Evolutionary conservation across 2,797 vertebrate species (phyloP), one percentile per base, ranked within the genome.

Genomic region (Acanthis flammea): DNA sequence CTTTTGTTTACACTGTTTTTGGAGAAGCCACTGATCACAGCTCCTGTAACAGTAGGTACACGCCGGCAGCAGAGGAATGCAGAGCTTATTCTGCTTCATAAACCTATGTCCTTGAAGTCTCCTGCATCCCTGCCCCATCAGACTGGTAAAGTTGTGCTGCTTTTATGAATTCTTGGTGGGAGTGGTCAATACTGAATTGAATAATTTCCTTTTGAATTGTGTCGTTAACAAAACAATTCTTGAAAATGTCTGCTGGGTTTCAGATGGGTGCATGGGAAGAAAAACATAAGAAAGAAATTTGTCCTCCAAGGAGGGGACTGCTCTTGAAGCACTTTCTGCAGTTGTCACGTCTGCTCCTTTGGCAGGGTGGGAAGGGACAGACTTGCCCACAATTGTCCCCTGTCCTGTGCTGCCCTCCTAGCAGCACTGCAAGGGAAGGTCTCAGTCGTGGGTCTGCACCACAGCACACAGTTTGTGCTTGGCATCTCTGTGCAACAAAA

Each of bases 121-220:
- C 47, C 79, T 91, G 72, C 19, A 31, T 45, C 76, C 47, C 44
- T 80, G 47, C 35, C 25, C 42, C 50, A 13, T 35, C 65, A 80
- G 35, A 80, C 42, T 55, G 57, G 45, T 68, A 51, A 89, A 80
- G 24, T 30, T 11, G 5, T 31, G 31, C 54, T 88, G 47, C 27
- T 75, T 80, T 85, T 87, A 68, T 66, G 51, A 83, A 84, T 89
- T 93, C 41, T 77, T 84, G 75, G 48, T 80, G 30, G 66, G 75
- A 88, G 31, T 68, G 68, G 62, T 91, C 72, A 94, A n/a, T 91
- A 74, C 19, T 27, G 30, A 91, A 72, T 55, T 75, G 50, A 82
- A 80, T 72, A 70, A 93, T 66, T 92, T 37, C 33, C 27, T 74
- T 91, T 95, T 89, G 33, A 91, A 86, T 68, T 83, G 37, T 62